phyloP scores from a whole-genome alignment of 2,888 invertebrate genomes.

The Drepanosiphum platanoidis region DNA sequence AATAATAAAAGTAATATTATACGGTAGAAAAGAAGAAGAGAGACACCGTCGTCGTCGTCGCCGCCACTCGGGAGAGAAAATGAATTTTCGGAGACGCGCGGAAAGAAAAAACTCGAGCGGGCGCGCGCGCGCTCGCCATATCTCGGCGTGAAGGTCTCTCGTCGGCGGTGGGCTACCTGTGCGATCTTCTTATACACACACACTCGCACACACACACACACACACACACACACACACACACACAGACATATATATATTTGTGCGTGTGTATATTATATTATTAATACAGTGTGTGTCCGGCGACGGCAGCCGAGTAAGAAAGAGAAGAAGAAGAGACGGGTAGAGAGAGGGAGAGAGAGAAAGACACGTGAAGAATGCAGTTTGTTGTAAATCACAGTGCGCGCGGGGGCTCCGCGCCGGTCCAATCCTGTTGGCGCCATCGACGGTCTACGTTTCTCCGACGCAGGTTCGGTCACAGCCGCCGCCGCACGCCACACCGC shows the following conservation, averaged over 20 bases:
- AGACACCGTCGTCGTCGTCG: background rate
- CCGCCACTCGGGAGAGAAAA: background rate
- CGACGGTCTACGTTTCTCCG: slow-evolving; percentile 42
- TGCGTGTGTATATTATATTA: background rate
- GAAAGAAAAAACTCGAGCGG: background rate
- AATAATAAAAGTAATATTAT: too few relatives aligned
- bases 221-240: too few relatives aligned
- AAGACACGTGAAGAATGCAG: slow-evolving; percentile 51
- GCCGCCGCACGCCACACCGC: background rate
- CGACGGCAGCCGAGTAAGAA: background rate
- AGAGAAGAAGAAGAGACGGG: background rate
- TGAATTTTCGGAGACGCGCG: slow-evolving; percentile 20
- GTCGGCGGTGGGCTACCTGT: slow-evolving; percentile 39
- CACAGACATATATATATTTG: too few relatives aligned
- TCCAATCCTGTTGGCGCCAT: slow-evolving; percentile 59
- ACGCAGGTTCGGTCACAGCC: slow-evolving; percentile 29
- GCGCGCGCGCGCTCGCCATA: background rate
- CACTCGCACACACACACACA: too few relatives aligned
- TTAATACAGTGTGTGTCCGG: background rate
- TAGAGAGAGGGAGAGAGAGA: background rate
- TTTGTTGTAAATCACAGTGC: slow-evolving; percentile 59
- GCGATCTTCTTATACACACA: slow-evolving; percentile 55
- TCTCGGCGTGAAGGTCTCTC: slow-evolving; percentile 39
- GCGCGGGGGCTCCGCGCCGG: slow-evolving; percentile 44
- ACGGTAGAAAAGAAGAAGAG: background rate